phyloP scores from a whole-genome alignment of 2,888 invertebrate genomes.

The Fragum sueziense region DNA sequence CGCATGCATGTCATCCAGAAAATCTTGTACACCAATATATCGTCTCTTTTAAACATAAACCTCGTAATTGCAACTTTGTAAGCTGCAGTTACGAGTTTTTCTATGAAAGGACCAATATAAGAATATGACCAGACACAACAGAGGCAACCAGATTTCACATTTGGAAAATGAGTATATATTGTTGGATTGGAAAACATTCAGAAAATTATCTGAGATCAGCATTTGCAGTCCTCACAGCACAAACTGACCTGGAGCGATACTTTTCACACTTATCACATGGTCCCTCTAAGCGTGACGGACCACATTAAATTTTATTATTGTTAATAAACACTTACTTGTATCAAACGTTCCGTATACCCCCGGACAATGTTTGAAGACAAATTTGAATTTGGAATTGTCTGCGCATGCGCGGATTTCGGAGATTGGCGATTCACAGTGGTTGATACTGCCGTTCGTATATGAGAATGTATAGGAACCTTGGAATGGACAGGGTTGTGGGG shows the following conservation, averaged over 20 bases:
- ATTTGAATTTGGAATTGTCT: slow-evolving; percentile 93
- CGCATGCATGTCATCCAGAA: no score
- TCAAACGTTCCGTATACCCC: slow-evolving; percentile 83
- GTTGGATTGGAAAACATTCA: no score
- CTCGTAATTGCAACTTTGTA: no score
- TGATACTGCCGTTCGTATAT: slow-evolving; percentile 89
- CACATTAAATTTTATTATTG: no score
- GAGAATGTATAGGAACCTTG: slow-evolving; percentile 95
- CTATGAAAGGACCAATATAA: no score
- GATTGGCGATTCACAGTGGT: slow-evolving; percentile 89
- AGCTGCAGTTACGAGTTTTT: no score
- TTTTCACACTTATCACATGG: neutral
- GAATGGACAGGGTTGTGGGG: slow-evolving; percentile 95
- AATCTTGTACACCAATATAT: no score
- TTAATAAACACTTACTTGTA: slow-evolving; percentile 59
- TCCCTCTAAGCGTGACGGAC: no score
- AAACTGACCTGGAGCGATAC: neutral
- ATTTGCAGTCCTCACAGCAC: no score
- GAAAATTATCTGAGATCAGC: no score
- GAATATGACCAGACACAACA: no score
- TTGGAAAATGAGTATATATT: neutral
- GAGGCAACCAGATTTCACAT: neutral
- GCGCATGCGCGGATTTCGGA: slow-evolving; percentile 97
- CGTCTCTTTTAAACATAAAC: no score
- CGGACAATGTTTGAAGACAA: slow-evolving; percentile 96